phyloP scores from a whole-genome alignment of 2,113 vertebrate species.

The Petromus typicus region DNA sequence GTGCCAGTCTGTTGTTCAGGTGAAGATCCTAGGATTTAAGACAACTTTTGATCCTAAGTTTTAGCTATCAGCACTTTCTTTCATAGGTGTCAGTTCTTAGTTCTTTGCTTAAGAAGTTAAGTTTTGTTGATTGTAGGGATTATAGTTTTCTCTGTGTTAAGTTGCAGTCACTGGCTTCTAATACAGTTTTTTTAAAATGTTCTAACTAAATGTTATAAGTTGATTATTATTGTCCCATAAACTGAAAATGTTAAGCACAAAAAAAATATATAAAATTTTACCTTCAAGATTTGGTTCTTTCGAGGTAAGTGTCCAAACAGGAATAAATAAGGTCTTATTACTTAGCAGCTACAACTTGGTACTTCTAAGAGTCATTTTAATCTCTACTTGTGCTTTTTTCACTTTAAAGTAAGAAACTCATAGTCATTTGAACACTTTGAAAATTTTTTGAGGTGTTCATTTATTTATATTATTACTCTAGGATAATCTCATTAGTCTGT shows the following conservation, averaged over 20 bases:
- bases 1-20: neutral
- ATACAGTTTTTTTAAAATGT: neutral
- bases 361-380: neutral
- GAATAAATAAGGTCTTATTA: neutral
- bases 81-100: neutral
- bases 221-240: constrained; percentile 23
- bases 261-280: neutral
- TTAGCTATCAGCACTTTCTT: neutral
- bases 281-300: neutral
- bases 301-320: constrained; percentile 4
- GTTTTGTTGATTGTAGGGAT: neutral
- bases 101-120: neutral
- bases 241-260: neutral
- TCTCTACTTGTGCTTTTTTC: neutral
- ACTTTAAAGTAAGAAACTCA: neutral
- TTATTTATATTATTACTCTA: neutral
- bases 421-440: neutral
- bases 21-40: neutral
- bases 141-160: neutral
- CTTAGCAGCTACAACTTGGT: neutral
- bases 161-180: neutral
- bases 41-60: neutral
- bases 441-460: neutral
- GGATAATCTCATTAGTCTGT: neutral
- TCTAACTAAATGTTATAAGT: neutral